A percentile compares a stretch with the other conserved stretches of the same genome.
Evolutionary conservation across 2,797 vertebrate genomes (phyloP).

Genomic region (Myotis daubentonii): DNA sequence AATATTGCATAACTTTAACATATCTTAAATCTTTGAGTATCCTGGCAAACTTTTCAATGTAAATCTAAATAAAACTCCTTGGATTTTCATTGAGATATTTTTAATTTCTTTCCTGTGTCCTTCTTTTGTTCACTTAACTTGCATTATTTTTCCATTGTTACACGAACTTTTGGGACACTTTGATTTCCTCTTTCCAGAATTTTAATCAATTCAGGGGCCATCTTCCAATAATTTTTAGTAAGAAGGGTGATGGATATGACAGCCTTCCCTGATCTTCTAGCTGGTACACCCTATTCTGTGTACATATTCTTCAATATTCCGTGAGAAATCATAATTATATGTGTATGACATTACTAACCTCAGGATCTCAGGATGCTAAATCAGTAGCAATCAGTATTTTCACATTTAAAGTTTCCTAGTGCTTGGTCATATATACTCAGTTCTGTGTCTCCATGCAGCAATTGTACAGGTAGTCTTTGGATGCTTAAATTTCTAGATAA

Average conservation of each 20-base stretch:
- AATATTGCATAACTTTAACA: background rate
- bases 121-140: background rate
- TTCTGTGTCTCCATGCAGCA: slow-evolving; percentile 92
- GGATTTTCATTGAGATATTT: background rate
- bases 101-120: background rate
- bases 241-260: slow-evolving; percentile 91
- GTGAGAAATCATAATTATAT: slow-evolving; percentile 94
- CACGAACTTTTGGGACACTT: slow-evolving; percentile 66
- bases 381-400: slow-evolving; percentile 94
- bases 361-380: slow-evolving; percentile 92
- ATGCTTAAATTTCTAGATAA: slow-evolving; percentile 93
- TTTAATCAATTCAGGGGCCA: slow-evolving; percentile 90
- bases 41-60: background rate
- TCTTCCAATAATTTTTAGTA: slow-evolving; percentile 89
- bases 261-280: slow-evolving; percentile 88
- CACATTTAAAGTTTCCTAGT: slow-evolving; percentile 93
- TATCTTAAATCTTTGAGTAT: background rate
- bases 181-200: slow-evolving; percentile 93
- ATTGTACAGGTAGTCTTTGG: slow-evolving; percentile 90
- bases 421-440: slow-evolving; percentile 93
- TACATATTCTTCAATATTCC: slow-evolving; percentile 94
- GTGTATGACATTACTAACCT: slow-evolving; percentile 93
- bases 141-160: background rate
- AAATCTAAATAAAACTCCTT: background rate
- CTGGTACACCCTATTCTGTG: slow-evolving; percentile 94